Evolutionary conservation across 2,888 invertebrate species (phyloP).

Genomic region (Cephus nigrinus): DNA sequence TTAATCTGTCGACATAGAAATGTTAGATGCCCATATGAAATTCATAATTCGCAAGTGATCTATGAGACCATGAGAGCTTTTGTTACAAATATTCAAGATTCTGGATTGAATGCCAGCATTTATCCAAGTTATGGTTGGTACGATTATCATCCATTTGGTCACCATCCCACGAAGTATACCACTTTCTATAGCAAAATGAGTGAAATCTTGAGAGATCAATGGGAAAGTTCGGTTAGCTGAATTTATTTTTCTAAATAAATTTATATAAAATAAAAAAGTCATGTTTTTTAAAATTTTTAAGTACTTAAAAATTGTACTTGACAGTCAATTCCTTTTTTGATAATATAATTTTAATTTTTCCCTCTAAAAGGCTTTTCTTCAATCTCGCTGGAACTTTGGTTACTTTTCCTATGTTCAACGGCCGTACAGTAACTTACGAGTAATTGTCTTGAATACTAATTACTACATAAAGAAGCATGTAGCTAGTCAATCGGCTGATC

Average conservation of each 20-base stretch:
- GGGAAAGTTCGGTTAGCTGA: background rate
- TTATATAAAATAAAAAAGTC: background rate
- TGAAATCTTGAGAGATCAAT: background rate
- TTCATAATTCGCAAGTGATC: background rate
- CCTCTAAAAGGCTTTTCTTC: background rate
- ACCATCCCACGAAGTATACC: conserved; percentile 12
- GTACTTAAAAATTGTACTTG: too few species aligned
- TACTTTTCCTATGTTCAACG: conserved; percentile 10
- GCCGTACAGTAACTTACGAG: conserved; percentile 8
- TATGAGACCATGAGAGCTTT: conserved; percentile 15
- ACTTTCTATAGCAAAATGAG: background rate
- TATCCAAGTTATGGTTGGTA: conserved; percentile 19
- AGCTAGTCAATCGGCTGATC: conserved; percentile 13
- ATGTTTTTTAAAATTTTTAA: background rate
- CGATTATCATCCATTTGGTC: conserved; percentile 15
- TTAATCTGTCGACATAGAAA: conserved; percentile 3
- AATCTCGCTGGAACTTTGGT: background rate
- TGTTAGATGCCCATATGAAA: conserved; percentile 8
- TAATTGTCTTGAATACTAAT: conserved; percentile 18
- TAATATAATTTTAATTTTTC: background rate
- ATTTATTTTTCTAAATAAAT: background rate
- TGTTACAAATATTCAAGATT: conserved; percentile 9
- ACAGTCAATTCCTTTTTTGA: background rate
- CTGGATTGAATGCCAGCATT: conserved; percentile 9
- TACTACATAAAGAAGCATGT: conserved; percentile 17